phyloP scores from a whole-genome alignment of 92 coral and sea anemone species.

The Bergia puertoricense region DNA sequence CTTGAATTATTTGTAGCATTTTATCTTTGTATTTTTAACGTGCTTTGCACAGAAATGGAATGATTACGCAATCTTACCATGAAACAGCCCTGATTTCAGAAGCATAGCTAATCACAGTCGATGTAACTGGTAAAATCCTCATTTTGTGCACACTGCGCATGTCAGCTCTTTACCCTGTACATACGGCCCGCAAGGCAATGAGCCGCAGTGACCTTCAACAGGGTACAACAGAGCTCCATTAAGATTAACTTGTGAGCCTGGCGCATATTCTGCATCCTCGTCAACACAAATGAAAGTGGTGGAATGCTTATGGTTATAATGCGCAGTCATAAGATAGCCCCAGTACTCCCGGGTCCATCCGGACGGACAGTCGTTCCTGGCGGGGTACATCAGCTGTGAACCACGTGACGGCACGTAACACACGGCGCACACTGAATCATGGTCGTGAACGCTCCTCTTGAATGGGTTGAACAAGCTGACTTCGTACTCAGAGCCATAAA shows the following conservation, averaged over 20 bases:
- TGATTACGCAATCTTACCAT: too few species aligned
- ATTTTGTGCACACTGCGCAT: slow-evolving; percentile 76
- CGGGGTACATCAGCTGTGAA: not conserved
- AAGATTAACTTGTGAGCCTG: slow-evolving; percentile 40
- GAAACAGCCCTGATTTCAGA: too few species aligned
- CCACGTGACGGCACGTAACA: too few species aligned
- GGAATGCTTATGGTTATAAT: slow-evolving; percentile 46
- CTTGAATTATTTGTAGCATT: too few species aligned
- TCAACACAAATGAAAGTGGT: slow-evolving; percentile 72
- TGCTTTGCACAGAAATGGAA: too few species aligned
- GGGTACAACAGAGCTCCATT: slow-evolving; percentile 67
- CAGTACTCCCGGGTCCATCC: slow-evolving; percentile 80
- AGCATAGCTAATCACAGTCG: too few species aligned
- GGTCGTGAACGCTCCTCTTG: slow-evolving; percentile 46
- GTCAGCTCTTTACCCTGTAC: slow-evolving; percentile 59
- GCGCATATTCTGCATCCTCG: slow-evolving; percentile 51
- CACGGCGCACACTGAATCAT: slow-evolving; percentile 48
- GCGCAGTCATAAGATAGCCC: slow-evolving; percentile 75
- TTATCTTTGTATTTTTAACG: too few species aligned
- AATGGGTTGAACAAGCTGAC: slow-evolving; percentile 29
- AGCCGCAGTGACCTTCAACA: slow-evolving; percentile 64
- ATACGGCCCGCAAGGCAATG: slow-evolving; percentile 69
- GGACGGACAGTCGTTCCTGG: slow-evolving; percentile 67
- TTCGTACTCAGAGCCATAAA: slow-evolving; percentile 72
- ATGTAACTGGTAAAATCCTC: too few species aligned